Evolutionary conservation across 2,888 invertebrate species (phyloP).

Genomic region (Drosophila putrida): DNA sequence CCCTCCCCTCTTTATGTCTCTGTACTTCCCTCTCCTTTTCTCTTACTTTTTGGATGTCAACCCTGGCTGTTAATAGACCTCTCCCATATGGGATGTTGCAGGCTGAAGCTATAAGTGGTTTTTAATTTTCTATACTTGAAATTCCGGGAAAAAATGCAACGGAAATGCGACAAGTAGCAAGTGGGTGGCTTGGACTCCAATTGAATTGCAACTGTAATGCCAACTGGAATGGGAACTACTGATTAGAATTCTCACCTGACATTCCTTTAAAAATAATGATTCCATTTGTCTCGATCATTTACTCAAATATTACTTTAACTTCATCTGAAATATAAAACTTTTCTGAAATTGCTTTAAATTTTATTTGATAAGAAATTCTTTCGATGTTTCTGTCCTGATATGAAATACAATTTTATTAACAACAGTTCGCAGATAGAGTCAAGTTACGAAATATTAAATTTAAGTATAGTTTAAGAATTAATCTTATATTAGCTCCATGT

Average conservation of each 20-base stretch:
- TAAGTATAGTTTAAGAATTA: no score
- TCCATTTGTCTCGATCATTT: background rate
- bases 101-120: slow-evolving; percentile 59
- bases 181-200: slow-evolving; percentile 70
- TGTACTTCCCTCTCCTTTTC: background rate
- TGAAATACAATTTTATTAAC: no score
- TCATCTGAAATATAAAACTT: no score
- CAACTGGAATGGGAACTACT: background rate
- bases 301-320: no score
- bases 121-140: slow-evolving; percentile 73
- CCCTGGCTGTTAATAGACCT: slow-evolving; percentile 57
- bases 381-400: no score
- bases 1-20: background rate
- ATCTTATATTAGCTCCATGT: no score
- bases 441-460: no score
- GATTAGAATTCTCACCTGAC: background rate
- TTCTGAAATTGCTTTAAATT: no score
- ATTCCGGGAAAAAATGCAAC: slow-evolving; percentile 65
- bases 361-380: no score
- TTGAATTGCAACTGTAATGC: slow-evolving; percentile 19
- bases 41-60: slow-evolving; percentile 42
- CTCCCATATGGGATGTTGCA: slow-evolving; percentile 24
- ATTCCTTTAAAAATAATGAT: background rate
- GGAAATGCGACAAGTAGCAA: slow-evolving; percentile 69
- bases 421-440: no score